Base-by-base conservation (phyloP, 1,140 invertebrate species). In the Drosophila subobscura region DNA sequence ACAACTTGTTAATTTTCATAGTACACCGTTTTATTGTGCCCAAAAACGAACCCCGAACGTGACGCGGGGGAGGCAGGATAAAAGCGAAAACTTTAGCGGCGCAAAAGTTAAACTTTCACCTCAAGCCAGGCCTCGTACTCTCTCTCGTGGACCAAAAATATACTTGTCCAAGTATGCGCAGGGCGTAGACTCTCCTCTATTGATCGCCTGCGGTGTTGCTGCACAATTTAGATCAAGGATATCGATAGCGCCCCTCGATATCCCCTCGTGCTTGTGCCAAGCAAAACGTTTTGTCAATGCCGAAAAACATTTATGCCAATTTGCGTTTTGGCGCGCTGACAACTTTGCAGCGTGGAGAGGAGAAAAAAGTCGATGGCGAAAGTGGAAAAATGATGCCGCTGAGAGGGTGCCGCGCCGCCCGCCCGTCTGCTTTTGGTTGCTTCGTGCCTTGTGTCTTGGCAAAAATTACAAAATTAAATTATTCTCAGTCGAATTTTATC, bases 151-250 rank as follows among this genome's bases (percentile, higher is more conserved):
- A 49, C 52, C 57, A 66, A 45, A 74, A 73, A 78, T 81, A 83
- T 67, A 83, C 73, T 83, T 74, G 64, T 79, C 66, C 70, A 67
- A 73, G 52, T 66, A 23, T 20, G 16, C 20, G 4, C 10, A 3
- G 33, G 10, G 5, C 33, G 25, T 47, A 23, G 12, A 42, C 57
- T 70, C 45, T 72, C 42, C 58, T 70, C 77, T 86, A 85, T 85
- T 85, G 80, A 85, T 85, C 77, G 81, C 72, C 80, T 77, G 81
- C 81, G 80, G 81, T 85, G 86, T 77, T 85, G 81, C 80, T 85
- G 81, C 80, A 73, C 80, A 85, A 85, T 85, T 85, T 85, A 85
- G 80, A 85, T 85, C 80, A 85, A 85, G 80, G 80, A 85, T 85
- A 86, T 67, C 73, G 80, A 85, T 85, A 86, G 57, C 81, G 41